These are phyloP conservation scores for Melinaea marsaeus DNA, from an alignment of 2,888 invertebrate genomes.

Conservation along the genomic window DNA sequence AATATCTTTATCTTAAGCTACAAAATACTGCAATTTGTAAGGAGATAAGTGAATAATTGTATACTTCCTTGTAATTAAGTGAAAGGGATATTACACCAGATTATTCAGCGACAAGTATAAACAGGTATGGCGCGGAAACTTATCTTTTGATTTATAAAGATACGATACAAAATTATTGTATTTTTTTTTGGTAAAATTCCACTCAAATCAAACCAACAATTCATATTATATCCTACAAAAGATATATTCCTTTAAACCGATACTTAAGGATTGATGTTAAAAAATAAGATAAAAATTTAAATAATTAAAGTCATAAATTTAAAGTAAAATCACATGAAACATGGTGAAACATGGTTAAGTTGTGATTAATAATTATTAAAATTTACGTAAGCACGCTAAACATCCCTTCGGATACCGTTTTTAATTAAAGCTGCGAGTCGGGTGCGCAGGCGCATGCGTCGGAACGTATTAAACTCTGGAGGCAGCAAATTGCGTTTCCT, in stretches of 20 bases:
- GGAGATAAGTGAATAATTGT: conserved; percentile 29
- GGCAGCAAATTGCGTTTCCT: conserved; percentile 48
- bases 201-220: background rate
- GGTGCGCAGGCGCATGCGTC: conserved; percentile 52
- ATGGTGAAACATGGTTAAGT: conserved; percentile 15
- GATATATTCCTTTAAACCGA: too few species aligned
- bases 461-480: conserved; percentile 56
- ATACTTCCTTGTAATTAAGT: conserved; percentile 31
- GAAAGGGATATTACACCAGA: conserved; percentile 25
- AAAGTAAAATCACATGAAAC: conserved; percentile 14
- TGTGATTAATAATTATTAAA: conserved; percentile 22
- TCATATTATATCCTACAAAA: background rate
- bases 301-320: conserved; percentile 6
- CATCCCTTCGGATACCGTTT: conserved; percentile 57
- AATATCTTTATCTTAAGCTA: conserved; percentile 21
- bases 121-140: conserved; percentile 3
- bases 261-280: background rate
- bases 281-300: background rate
- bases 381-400: conserved; percentile 24
- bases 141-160: conserved; percentile 3
- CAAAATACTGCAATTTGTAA: conserved; percentile 28
- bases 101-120: conserved; percentile 6
- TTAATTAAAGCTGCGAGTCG: conserved; percentile 55
- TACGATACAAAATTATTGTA: background rate
- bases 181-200: background rate